Evolutionary conservation across 2,888 invertebrate genomes (phyloP).

Genomic region (Drosophila monieri): DNA sequence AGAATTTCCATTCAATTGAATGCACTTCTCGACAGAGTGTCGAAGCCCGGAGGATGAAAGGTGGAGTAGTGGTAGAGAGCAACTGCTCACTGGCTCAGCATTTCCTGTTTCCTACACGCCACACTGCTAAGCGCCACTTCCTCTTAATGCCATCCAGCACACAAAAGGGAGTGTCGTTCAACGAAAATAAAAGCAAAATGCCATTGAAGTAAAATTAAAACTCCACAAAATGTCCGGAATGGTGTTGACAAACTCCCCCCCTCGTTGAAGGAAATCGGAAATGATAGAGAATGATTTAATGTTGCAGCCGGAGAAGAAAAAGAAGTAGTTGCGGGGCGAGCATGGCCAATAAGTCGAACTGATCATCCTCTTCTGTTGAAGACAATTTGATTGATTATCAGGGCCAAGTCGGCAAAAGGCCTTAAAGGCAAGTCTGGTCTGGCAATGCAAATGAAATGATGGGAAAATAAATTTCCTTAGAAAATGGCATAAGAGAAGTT

Average conservation of each 20-base stretch:
- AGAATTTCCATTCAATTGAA: slow-evolving; percentile 61
- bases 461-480: slow-evolving; percentile 41
- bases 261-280: slow-evolving; percentile 57
- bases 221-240: slow-evolving; percentile 60
- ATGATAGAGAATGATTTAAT: slow-evolving; percentile 77
- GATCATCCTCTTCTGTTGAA: slow-evolving; percentile 36
- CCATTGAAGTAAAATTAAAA: slow-evolving; percentile 72
- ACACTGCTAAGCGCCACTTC: slow-evolving; percentile 59
- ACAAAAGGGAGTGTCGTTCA: slow-evolving; percentile 30
- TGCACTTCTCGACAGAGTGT: slow-evolving; percentile 38
- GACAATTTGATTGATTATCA: slow-evolving; percentile 73
- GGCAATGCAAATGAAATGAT: slow-evolving; percentile 43
- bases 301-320: slow-evolving; percentile 45
- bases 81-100: slow-evolving; percentile 46
- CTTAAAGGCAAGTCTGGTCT: slow-evolving; percentile 22
- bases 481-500: slow-evolving; percentile 33
- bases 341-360: slow-evolving; percentile 35
- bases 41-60: background rate
- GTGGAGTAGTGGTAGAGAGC: background rate
- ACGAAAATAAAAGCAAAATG: slow-evolving; percentile 24
- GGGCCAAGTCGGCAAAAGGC: slow-evolving; percentile 43
- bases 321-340: background rate
- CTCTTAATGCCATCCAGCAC: slow-evolving; percentile 45
- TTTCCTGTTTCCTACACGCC: slow-evolving; percentile 74
- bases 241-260: slow-evolving; percentile 34